A percentile compares a stretch with the other conserved stretches of the same genome.
phyloP scores from a whole-genome alignment of 2,888 invertebrate genomes.

The Notodromas monacha region DNA sequence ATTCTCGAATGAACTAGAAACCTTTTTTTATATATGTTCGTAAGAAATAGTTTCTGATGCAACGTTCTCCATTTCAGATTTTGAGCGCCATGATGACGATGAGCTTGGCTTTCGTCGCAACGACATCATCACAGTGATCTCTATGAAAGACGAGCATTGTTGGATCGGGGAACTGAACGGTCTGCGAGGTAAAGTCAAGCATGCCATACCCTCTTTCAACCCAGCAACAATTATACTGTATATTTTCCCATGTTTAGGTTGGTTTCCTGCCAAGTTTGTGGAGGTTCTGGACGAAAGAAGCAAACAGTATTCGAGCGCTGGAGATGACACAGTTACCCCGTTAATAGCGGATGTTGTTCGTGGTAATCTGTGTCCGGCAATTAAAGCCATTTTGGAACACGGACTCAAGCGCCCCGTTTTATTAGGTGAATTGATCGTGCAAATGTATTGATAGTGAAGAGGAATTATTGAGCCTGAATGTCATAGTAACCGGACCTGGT shows the following conservation, averaged over 20 bases:
- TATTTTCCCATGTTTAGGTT: constrained; percentile 22
- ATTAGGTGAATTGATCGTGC: too few species aligned
- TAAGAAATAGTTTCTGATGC: background rate
- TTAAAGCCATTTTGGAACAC: constrained; percentile 74
- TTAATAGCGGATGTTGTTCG: constrained; percentile 82
- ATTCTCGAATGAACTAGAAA: too few species aligned
- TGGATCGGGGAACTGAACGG: constrained; percentile 95
- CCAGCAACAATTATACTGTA: background rate
- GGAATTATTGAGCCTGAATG: too few species aligned
- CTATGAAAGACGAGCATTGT: constrained; percentile 89
- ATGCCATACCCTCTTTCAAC: too few species aligned
- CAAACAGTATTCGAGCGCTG: constrained; percentile 48
- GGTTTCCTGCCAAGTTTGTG: constrained; percentile 92
- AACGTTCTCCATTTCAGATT: constrained; percentile 26
- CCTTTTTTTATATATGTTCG: too few species aligned
- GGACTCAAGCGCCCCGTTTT: constrained; percentile 72
- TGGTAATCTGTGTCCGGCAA: constrained; percentile 62
- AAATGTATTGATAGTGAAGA: too few species aligned
- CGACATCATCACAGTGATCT: constrained; percentile 86
- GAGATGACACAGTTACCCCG: constrained; percentile 88
- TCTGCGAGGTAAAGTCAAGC: constrained; percentile 25
- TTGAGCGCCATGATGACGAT: constrained; percentile 89
- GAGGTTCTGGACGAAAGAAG: constrained; percentile 77
- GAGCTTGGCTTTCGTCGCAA: constrained; percentile 92
- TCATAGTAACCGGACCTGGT: too few species aligned